Conservation (phyloP, 2,113 vertebrate species). For the Trichomycterus rosablanca region DNA sequence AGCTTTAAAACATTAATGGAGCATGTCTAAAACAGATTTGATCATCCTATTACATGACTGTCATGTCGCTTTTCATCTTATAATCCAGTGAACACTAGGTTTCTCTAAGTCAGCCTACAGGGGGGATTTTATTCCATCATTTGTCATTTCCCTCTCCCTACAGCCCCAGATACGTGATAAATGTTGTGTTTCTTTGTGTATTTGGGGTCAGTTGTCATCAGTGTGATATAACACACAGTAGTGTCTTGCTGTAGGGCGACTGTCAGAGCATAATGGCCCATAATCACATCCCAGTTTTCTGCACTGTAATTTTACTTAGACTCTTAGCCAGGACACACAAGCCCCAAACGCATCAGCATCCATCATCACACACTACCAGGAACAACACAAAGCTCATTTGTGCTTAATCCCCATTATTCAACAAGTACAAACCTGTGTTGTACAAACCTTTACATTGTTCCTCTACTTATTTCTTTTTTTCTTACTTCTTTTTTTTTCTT, state of each 20-base stretch:
- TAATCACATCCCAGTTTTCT: slow-evolving; percentile 25
- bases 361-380: slow-evolving; percentile 9
- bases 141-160: slow-evolving; percentile 13
- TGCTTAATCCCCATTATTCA: slow-evolving; percentile 3
- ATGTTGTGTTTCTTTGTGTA: slow-evolving; percentile 2
- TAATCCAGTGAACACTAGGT: not conserved
- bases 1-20: slow-evolving; percentile 5
- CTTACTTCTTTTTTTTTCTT: too few species aligned
- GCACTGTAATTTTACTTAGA: slow-evolving; percentile 9
- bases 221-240: slow-evolving; percentile 61
- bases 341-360: slow-evolving; percentile 12
- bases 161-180: slow-evolving; percentile 16
- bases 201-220: slow-evolving; percentile 54
- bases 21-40: not conserved
- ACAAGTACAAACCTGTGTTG: not conserved
- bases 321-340: not conserved
- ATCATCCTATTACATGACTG: not conserved
- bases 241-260: slow-evolving; percentile 42
- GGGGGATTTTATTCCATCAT: slow-evolving; percentile 21
- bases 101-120: not conserved
- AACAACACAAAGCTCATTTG: not conserved
- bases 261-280: slow-evolving; percentile 17
- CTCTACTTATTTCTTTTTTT: not conserved
- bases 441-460: not conserved
- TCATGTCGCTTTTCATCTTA: not conserved